phyloP scores from a whole-genome alignment of 1,140 invertebrate species.

The Eumaeus atala region DNA sequence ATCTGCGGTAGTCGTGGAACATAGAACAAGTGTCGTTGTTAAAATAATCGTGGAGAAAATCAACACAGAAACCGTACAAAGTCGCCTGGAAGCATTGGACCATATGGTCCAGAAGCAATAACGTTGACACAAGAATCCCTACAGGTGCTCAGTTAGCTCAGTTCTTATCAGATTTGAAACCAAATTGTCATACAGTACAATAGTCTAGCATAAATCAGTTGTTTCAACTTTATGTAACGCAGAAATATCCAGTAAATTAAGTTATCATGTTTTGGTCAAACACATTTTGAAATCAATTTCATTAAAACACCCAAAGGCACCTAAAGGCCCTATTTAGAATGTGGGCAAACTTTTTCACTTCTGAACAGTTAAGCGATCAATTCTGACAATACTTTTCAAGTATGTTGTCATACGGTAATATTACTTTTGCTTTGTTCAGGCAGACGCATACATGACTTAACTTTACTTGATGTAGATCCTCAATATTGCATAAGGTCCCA shows the following conservation, averaged over 20 bases:
- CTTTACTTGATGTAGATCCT: neutral
- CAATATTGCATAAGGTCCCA: no score
- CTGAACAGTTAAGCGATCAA: neutral
- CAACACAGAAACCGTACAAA: slow-evolving; percentile 22
- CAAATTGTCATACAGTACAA: neutral
- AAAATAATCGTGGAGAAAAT: slow-evolving; percentile 17
- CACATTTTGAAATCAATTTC: slow-evolving; percentile 10
- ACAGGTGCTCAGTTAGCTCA: neutral
- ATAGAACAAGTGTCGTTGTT: slow-evolving; percentile 20
- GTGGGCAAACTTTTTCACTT: neutral
- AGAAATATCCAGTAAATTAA: neutral
- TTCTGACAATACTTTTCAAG: neutral
- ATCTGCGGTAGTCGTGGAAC: slow-evolving; percentile 21
- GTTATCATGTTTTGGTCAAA: slow-evolving; percentile 9
- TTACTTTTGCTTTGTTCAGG: no score
- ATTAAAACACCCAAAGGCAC: no score
- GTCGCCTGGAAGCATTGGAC: slow-evolving; percentile 22
- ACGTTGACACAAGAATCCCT: slow-evolving; percentile 6
- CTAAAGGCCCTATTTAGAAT: no score
- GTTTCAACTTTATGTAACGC: neutral
- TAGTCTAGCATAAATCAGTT: neutral
- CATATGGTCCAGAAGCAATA: slow-evolving; percentile 13
- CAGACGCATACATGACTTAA: no score
- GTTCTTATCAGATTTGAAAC: neutral
- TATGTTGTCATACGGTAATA: neutral